Evolutionary conservation across 1,140 invertebrate species (phyloP).

Genomic region (Zaprionus capensis): DNA sequence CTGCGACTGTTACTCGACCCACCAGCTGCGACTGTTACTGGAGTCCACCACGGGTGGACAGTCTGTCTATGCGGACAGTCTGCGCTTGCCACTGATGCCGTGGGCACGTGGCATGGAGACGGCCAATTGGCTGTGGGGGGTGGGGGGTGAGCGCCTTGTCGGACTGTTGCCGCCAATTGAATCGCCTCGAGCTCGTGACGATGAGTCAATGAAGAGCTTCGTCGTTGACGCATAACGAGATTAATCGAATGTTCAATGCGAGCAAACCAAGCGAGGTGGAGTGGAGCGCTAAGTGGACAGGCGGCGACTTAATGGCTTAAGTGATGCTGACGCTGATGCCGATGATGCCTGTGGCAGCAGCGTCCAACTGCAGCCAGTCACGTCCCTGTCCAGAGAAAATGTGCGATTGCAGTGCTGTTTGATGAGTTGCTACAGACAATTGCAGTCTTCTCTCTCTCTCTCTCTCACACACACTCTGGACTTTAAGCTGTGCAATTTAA

Average conservation of each 20-base stretch:
- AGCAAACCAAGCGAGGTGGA: background rate
- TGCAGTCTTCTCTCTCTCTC: background rate
- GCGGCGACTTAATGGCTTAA: background rate
- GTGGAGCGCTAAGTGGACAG: conserved; percentile 2
- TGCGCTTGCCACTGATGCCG: conserved; percentile 57
- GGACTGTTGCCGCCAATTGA: background rate
- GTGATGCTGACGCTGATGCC: background rate
- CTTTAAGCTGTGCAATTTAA: too few relatives aligned
- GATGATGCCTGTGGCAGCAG: background rate
- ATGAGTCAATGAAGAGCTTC: conserved; percentile 21
- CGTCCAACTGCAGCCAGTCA: background rate
- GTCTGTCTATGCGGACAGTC: conserved; percentile 86
- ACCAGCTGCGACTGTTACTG: too few relatives aligned
- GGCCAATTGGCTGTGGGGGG: conserved; percentile 89
- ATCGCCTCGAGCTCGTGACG: conserved; percentile 11
- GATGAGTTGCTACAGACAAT: background rate
- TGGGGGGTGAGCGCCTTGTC: conserved; percentile 39
- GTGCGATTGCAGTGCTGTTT: background rate
- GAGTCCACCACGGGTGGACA: conserved; percentile 87
- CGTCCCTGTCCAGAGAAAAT: background rate
- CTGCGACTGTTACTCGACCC: conserved; percentile 90
- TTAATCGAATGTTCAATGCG: conserved; percentile 10
- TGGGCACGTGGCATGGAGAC: conserved; percentile 84
- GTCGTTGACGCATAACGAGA: background rate
- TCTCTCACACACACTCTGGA: too few relatives aligned